Evolutionary conservation across 2,888 invertebrate genomes (phyloP).

Genomic region (Choreutis nemorana): DNA sequence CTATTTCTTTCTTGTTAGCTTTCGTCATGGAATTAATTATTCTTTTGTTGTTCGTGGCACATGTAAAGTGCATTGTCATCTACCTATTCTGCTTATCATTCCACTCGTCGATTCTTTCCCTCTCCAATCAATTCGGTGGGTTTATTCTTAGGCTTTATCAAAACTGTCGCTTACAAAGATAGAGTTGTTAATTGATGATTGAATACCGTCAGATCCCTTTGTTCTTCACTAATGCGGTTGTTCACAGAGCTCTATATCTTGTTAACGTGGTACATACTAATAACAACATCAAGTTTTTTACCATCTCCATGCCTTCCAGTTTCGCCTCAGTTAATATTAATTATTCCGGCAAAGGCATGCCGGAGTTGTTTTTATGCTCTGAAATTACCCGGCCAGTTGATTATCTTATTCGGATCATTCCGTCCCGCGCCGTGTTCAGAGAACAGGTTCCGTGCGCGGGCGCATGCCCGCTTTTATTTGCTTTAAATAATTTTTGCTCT

Average conservation of each 20-base stretch:
- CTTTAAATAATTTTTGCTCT: slow-evolving; percentile 57
- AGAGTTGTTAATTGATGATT: slow-evolving; percentile 17
- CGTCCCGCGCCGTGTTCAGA: slow-evolving; percentile 27
- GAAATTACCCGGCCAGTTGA: slow-evolving; percentile 51
- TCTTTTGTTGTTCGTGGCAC: slow-evolving; percentile 40
- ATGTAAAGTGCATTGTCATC: slow-evolving; percentile 44
- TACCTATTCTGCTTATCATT: slow-evolving; percentile 56
- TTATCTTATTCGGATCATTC: slow-evolving; percentile 58
- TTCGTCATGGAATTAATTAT: slow-evolving; percentile 55
- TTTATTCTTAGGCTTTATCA: slow-evolving; percentile 40
- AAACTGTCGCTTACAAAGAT: slow-evolving; percentile 14
- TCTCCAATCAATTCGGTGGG: slow-evolving; percentile 48
- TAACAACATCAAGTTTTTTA: slow-evolving; percentile 10
- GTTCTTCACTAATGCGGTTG: slow-evolving; percentile 5
- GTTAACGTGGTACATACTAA: slow-evolving; percentile 4
- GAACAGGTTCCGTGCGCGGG: slow-evolving; percentile 41
- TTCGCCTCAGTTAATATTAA: slow-evolving; percentile 40
- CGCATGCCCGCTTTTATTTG: slow-evolving; percentile 58
- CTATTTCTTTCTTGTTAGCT: slow-evolving; percentile 34
- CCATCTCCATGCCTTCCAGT: slow-evolving; percentile 18
- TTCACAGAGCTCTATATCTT: slow-evolving; percentile 2
- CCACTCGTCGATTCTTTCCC: slow-evolving; percentile 19
- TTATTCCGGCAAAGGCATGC: slow-evolving; percentile 35
- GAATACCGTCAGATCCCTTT: slow-evolving; percentile 11
- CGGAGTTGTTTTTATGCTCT: slow-evolving; percentile 41